Percentiles rank a stretch among this genome's conserved stretches.
phyloP scores from a whole-genome alignment of 1,140 invertebrate species.

The Eumaeus atala region DNA sequence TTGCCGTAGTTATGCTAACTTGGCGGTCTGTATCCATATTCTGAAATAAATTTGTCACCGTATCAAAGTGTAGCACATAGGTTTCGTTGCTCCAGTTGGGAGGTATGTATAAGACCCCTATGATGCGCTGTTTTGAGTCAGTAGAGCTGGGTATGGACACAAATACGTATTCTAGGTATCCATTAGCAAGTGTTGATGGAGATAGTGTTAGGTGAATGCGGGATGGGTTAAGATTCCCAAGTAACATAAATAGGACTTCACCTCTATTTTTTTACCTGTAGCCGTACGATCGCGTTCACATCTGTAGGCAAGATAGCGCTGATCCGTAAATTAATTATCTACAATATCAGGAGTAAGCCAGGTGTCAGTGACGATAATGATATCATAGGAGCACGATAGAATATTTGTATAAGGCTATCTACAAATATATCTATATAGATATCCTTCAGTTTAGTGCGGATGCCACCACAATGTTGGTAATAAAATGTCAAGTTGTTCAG shows the following conservation, averaged over 20 bases:
- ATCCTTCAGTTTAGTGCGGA: conserved; percentile 22
- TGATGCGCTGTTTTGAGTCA: too few species aligned
- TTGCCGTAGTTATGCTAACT: too few species aligned
- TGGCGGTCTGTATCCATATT: too few species aligned
- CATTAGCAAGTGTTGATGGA: too few species aligned
- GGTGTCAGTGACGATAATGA: conserved; percentile 26
- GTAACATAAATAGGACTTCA: conserved; percentile 19
- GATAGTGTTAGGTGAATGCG: too few species aligned
- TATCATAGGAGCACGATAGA: conserved; percentile 16
- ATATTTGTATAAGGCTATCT: too few species aligned
- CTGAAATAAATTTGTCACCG: too few species aligned
- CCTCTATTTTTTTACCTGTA: conserved; percentile 18
- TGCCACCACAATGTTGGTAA: conserved; percentile 23
- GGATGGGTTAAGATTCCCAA: background rate
- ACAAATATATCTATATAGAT: conserved; percentile 19
- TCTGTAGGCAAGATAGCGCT: background rate
- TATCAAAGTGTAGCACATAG: too few species aligned
- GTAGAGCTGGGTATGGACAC: too few species aligned
- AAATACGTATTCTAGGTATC: too few species aligned
- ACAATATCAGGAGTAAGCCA: conserved; percentile 19
- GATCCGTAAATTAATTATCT: conserved; percentile 15
- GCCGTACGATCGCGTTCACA: conserved; percentile 16
- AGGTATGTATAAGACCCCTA: too few species aligned
- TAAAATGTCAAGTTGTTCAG: conserved; percentile 15
- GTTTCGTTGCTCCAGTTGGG: too few species aligned